phyloP scores from a whole-genome alignment of 2,797 vertebrate genomes.

The Iguana delicatissima region DNA sequence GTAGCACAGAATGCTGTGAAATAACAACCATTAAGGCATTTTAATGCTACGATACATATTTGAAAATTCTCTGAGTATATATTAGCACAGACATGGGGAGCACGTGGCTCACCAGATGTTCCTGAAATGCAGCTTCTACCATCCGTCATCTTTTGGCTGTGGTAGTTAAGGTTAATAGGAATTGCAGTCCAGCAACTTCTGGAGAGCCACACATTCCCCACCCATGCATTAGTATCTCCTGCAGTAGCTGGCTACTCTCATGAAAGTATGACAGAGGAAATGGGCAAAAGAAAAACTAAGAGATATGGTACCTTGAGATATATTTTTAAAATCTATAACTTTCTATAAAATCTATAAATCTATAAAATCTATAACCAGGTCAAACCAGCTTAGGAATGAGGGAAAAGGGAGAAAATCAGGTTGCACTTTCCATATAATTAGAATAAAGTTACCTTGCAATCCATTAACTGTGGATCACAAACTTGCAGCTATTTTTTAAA shows the following conservation, averaged over 20 bases:
- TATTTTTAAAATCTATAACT: background rate
- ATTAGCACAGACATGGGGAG: background rate
- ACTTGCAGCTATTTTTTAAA: background rate
- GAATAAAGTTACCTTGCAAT: background rate
- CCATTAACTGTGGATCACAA: background rate
- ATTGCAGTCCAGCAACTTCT: background rate
- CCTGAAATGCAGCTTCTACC: background rate
- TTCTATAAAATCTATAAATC: background rate
- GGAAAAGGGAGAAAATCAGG: background rate
- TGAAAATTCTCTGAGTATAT: conserved; percentile 5
- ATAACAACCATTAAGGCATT: background rate
- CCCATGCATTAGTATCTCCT: background rate
- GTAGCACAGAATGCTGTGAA: background rate
- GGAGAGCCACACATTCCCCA: background rate
- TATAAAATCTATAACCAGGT: background rate
- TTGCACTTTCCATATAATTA: background rate
- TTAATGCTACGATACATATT: background rate
- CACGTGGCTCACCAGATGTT: background rate
- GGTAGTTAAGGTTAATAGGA: background rate
- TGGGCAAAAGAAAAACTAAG: background rate
- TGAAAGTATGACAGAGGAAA: conserved; percentile 17
- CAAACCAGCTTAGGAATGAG: background rate
- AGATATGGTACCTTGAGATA: background rate
- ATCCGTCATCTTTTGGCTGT: background rate
- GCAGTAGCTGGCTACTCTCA: conserved; percentile 9